A percentile compares a stretch with the other conserved stretches of the same genome.
These are phyloP conservation scores for Polymixis flavicincta DNA, from an alignment of 2,888 invertebrate genomes.

Conservation along the genomic window DNA sequence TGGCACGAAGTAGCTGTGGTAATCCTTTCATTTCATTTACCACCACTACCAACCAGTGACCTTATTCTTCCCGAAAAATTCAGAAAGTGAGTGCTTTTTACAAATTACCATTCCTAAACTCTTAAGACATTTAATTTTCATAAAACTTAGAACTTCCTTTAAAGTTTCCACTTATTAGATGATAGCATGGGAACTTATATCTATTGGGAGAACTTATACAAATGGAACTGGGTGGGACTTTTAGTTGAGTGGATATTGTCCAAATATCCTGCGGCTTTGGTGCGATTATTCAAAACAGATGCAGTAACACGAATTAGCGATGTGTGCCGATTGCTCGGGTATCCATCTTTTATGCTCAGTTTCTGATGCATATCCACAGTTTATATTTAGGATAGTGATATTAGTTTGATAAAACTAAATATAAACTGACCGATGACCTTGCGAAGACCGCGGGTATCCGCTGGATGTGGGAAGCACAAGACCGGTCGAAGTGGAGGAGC, in stretches of 20 bases:
- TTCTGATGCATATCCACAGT: not conserved
- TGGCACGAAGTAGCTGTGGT: not conserved
- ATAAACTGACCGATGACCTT: too few relatives aligned
- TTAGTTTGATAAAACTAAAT: too few relatives aligned
- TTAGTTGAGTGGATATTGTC: conserved; percentile 79
- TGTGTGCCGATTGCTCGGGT: conserved; percentile 44
- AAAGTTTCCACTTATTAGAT: conserved; percentile 11
- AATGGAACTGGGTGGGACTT: conserved; percentile 69
- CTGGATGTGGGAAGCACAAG: too few relatives aligned
- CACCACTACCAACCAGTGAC: conserved; percentile 4
- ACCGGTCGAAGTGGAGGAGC: too few relatives aligned
- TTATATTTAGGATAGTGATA: not conserved
- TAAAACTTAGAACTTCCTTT: not conserved
- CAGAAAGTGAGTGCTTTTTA: conserved; percentile 21
- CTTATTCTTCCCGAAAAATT: conserved; percentile 3
- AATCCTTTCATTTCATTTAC: not conserved
- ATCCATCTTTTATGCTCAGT: conserved; percentile 1
- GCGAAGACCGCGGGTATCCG: too few relatives aligned
- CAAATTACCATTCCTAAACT: conserved; percentile 4
- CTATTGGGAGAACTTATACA: conserved; percentile 68
- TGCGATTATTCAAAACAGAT: conserved; percentile 81
- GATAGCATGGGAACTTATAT: conserved; percentile 18
- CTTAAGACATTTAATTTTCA: conserved; percentile 28
- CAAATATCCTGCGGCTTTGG: conserved; percentile 77
- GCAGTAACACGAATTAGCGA: conserved; percentile 74